Evolutionary conservation across 2,888 invertebrate species (phyloP).

Genomic region (Nemotelus nigrinus): DNA sequence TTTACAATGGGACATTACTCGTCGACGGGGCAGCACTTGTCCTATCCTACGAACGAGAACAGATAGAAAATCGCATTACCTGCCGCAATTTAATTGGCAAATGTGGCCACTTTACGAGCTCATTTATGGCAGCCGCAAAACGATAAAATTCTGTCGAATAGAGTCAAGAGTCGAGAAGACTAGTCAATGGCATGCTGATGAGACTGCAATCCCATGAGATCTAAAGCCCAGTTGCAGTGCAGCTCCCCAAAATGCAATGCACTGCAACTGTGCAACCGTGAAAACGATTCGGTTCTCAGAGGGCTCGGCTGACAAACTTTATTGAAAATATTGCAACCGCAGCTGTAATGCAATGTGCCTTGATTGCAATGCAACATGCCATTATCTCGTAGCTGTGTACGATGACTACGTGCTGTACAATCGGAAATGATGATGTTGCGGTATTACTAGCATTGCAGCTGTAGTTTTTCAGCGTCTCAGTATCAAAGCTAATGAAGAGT

Average conservation of each 20-base stretch:
- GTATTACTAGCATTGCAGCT: not conserved
- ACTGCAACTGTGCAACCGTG: not conserved
- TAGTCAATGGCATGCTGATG: constrained; percentile 15
- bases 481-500: not conserved
- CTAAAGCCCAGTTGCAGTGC: not conserved
- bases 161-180: not conserved
- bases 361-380: constrained; percentile 18
- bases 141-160: constrained; percentile 43
- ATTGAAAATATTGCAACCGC: constrained; percentile 36
- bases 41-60: constrained; percentile 15
- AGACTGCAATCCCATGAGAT: not conserved
- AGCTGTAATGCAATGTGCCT: constrained; percentile 25
- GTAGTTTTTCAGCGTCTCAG: not conserved
- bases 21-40: constrained; percentile 19
- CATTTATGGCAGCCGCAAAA: constrained; percentile 49
- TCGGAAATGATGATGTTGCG: not conserved
- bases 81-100: constrained; percentile 49
- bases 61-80: constrained; percentile 46
- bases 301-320: constrained; percentile 14
- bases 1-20: constrained; percentile 38
- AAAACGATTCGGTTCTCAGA: not conserved
- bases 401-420: not conserved
- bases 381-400: not conserved
- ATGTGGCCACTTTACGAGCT: constrained; percentile 50
- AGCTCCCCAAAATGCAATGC: not conserved